Evolutionary conservation across 1,140 invertebrate genomes (phyloP).

Genomic region (Thaumetopoea pityocampa): DNA sequence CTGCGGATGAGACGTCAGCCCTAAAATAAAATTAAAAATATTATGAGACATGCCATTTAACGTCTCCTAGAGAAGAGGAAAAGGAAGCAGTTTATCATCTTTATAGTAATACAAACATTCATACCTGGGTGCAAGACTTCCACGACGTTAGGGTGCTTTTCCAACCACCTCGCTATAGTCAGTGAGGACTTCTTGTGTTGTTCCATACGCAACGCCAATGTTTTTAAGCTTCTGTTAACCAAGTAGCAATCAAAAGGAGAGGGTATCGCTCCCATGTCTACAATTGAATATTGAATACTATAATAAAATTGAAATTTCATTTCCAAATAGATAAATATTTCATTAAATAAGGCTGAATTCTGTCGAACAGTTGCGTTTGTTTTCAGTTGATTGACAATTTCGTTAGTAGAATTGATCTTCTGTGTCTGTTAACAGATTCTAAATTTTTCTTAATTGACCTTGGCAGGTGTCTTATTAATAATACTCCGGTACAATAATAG

Average conservation of each 20-base stretch:
- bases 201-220: constrained; percentile 93
- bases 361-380: too few species aligned
- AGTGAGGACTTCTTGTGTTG: constrained; percentile 87
- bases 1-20: constrained; percentile 93
- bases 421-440: too few species aligned
- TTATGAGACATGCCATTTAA: not conserved
- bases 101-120: not conserved
- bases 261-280: constrained; percentile 94
- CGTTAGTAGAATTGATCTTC: too few species aligned
- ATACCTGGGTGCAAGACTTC: constrained; percentile 85
- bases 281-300: too few species aligned
- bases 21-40: constrained; percentile 64
- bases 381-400: too few species aligned
- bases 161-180: constrained; percentile 84
- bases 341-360: too few species aligned
- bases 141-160: constrained; percentile 80
- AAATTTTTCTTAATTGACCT: too few species aligned
- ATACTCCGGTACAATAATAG: too few species aligned
- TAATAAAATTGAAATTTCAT: too few species aligned
- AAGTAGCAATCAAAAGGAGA: constrained; percentile 97
- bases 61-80: not conserved
- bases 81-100: not conserved
- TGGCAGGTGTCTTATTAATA: too few species aligned
- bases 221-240: constrained; percentile 96
- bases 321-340: too few species aligned